Percentiles rank a stretch among this genome's conserved stretches.
These are phyloP conservation scores for Trachelus troglodyta DNA, from an alignment of 2,888 invertebrate genomes.

Conservation along the genomic window DNA sequence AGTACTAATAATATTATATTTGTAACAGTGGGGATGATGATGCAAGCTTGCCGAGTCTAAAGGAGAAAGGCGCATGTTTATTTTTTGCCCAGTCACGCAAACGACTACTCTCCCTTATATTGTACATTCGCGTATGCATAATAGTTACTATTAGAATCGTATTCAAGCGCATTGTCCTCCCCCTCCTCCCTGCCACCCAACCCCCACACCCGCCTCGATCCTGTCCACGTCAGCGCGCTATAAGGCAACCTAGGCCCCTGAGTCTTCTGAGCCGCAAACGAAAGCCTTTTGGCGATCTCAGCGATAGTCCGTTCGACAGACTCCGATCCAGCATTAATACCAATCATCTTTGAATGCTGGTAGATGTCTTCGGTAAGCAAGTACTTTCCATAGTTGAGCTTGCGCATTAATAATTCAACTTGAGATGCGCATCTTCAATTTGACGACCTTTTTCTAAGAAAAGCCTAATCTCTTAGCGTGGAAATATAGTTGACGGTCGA, in stretches of 20 bases:
- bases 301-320: not conserved
- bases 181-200: too few relatives aligned
- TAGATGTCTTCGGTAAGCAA: not conserved
- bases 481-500: slow-evolving; percentile 3
- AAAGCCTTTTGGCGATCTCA: not conserved
- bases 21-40: not conserved
- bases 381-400: not conserved
- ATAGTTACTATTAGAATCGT: not conserved
- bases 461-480: slow-evolving; percentile 35
- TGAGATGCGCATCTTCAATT: slow-evolving; percentile 15
- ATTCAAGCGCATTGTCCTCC: not conserved
- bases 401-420: not conserved
- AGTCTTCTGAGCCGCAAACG: not conserved
- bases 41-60: not conserved
- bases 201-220: too few relatives aligned
- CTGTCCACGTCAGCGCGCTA: too few relatives aligned
- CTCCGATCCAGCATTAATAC: not conserved
- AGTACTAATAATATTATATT: not conserved
- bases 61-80: not conserved
- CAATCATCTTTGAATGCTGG: not conserved
- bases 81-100: not conserved
- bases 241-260: not conserved
- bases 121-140: not conserved
- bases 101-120: not conserved
- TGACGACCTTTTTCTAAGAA: slow-evolving; percentile 14